phyloP scores from a whole-genome alignment of 1,140 invertebrate species.

The Drosophila serrata region DNA sequence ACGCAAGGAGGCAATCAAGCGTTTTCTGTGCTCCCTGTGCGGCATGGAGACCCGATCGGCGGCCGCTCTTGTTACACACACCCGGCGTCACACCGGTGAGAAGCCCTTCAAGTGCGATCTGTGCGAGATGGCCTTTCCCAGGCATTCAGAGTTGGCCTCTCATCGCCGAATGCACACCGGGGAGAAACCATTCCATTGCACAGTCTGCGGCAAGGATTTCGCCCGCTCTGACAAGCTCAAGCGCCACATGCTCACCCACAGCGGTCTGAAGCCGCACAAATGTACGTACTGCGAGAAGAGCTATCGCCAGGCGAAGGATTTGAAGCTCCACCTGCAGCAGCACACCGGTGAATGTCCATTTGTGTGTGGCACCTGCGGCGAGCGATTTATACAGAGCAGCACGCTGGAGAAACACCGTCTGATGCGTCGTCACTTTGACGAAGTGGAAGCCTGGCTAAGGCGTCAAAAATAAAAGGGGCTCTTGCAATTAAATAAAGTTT shows the following conservation, averaged over 20 bases:
- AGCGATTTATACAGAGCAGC: slow-evolving; percentile 72
- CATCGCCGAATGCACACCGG: slow-evolving; percentile 72
- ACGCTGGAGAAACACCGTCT: slow-evolving; percentile 71
- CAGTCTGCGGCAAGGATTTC: slow-evolving; percentile 74
- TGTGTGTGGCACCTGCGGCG: slow-evolving; percentile 69
- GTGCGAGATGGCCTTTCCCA: slow-evolving; percentile 74
- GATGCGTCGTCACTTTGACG: slow-evolving; percentile 74
- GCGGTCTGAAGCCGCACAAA: slow-evolving; percentile 70
- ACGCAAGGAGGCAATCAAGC: slow-evolving; percentile 70
- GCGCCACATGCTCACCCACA: slow-evolving; percentile 72
- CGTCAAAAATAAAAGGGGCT: slow-evolving; percentile 22
- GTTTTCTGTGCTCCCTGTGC: slow-evolving; percentile 86
- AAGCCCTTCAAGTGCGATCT: slow-evolving; percentile 78
- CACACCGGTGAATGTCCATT: slow-evolving; percentile 71
- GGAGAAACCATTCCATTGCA: slow-evolving; percentile 73
- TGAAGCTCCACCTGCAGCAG: slow-evolving; percentile 71
- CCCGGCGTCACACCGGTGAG: slow-evolving; percentile 85
- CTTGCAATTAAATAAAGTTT: slow-evolving; percentile 22
- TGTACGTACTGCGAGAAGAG: slow-evolving; percentile 75
- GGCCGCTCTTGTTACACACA: slow-evolving; percentile 87
- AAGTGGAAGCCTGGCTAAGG: slow-evolving; percentile 55
- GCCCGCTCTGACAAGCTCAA: slow-evolving; percentile 72
- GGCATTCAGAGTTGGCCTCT: slow-evolving; percentile 68
- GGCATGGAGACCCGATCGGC: slow-evolving; percentile 87
- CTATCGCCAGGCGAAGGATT: slow-evolving; percentile 71